Base-by-base conservation (phyloP, 2,888 invertebrate species). In the Eupelmus urozonus region DNA sequence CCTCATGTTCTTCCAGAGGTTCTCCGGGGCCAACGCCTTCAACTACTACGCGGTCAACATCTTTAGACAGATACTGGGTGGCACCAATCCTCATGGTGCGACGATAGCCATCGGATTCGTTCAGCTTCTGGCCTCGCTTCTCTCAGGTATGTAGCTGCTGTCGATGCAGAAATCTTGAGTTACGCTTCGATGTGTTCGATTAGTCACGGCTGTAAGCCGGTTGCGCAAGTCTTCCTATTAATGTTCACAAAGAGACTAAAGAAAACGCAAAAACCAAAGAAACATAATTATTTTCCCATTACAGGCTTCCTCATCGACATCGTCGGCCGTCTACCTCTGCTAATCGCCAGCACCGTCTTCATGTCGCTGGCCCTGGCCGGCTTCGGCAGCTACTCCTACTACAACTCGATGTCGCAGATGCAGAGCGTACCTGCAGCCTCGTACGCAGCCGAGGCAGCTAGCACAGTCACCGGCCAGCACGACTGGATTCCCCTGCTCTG, bases 1-100 rank as follows among this genome's bases (percentile, higher is more conserved):
- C 23, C 91, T 97, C 82, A 97, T 97, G 96, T 94, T 96, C 90
- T 96, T 97, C 87, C 97, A 97, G 87, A 92, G 97, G 76, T 94
- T 95, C 85, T 94, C 95, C 53, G 96, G 96, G 16, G 96, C 95
- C 45, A 95, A 96, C 84, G 95, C 96, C 62, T 96, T 96, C 88
- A 95, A 94, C 82, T 96, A 95, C 88, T 96, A 96, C 89, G 95
- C 96, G 63, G 96, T 96, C 13, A 94, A 94, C 73, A 97, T 97
- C 84, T 96, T 97, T 88, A 92, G 95, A 81, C 94, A 95, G 89
- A 96, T 97, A 23, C 95, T 96, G 81, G 94, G 94, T 40, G 94
- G 93, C 7, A 94, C 96, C 91, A 95, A 96, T 86, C 95, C 96
- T 4, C 95, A 96, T 83, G 93, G 94, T 57, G 96, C 96, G 3